Evolutionary conservation across 2,888 invertebrate genomes (phyloP).

Genomic region (Encarsia formosa): DNA sequence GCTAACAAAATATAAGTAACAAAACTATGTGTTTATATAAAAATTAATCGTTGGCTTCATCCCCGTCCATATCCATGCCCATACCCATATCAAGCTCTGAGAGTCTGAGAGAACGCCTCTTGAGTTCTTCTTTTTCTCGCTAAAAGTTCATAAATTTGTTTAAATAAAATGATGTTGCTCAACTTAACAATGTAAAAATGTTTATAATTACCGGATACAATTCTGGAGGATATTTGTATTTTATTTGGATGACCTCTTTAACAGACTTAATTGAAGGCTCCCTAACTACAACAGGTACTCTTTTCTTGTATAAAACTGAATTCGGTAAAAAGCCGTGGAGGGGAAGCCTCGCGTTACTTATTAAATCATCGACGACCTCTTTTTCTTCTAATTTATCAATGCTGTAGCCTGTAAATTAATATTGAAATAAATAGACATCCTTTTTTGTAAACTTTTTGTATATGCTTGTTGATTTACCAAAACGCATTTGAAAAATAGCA

Average conservation of each 20-base stretch:
- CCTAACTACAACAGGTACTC: neutral
- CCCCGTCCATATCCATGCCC: neutral
- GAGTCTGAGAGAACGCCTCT: conserved; percentile 11
- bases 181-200: too few relatives aligned
- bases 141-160: neutral
- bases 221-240: conserved; percentile 28
- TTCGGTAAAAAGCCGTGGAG: conserved; percentile 33
- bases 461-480: neutral
- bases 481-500: conserved; percentile 32
- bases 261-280: too few relatives aligned
- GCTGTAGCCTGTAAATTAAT: conserved; percentile 25
- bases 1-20: too few relatives aligned
- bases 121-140: conserved; percentile 3
- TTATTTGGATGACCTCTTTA: conserved; percentile 4
- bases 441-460: neutral
- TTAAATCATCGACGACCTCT: conserved; percentile 12
- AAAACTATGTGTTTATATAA: too few relatives aligned
- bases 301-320: conserved; percentile 30
- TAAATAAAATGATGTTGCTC: too few relatives aligned
- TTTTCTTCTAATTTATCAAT: conserved; percentile 21
- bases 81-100: conserved; percentile 18
- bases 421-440: neutral
- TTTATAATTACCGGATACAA: conserved; percentile 19
- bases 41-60: neutral
- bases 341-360: conserved; percentile 22